A percentile compares a stretch with the other conserved stretches of the same genome.
phyloP scores from a whole-genome alignment of 2,113 vertebrate genomes.

The Oenanthe oenanthe region DNA sequence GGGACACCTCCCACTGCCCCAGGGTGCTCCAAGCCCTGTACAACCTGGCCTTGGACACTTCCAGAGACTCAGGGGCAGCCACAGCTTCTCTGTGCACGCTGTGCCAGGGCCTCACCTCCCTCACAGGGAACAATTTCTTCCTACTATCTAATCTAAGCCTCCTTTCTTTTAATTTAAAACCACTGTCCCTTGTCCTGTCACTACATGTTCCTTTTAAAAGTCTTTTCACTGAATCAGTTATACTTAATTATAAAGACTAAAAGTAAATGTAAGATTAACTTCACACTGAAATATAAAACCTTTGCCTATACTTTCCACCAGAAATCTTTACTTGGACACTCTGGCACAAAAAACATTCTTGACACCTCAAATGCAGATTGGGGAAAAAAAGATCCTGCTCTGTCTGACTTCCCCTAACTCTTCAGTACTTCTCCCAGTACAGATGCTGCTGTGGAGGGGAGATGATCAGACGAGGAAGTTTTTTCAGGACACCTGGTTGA shows the following conservation, averaged over 20 bases:
- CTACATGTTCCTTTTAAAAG: background rate
- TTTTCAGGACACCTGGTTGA: background rate
- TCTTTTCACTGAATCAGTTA: background rate
- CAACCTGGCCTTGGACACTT: background rate
- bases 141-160: background rate
- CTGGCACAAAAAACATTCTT: background rate
- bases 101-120: background rate
- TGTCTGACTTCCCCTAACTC: background rate
- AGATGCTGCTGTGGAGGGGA: rapidly evolving
- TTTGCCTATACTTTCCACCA: background rate
- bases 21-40: rapidly evolving
- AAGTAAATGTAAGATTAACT: background rate
- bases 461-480: background rate
- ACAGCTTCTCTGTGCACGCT: background rate
- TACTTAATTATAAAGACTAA: background rate
- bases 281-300: background rate
- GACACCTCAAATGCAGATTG: background rate
- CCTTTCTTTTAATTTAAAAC: background rate
- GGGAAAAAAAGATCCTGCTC: too few relatives aligned
- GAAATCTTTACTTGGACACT: background rate
- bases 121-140: background rate
- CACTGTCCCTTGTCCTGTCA: background rate
- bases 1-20: background rate
- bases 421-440: background rate
- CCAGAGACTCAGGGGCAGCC: background rate